Base-by-base conservation (phyloP, 2,797 vertebrate species). In the Jordanella pulchra region DNA sequence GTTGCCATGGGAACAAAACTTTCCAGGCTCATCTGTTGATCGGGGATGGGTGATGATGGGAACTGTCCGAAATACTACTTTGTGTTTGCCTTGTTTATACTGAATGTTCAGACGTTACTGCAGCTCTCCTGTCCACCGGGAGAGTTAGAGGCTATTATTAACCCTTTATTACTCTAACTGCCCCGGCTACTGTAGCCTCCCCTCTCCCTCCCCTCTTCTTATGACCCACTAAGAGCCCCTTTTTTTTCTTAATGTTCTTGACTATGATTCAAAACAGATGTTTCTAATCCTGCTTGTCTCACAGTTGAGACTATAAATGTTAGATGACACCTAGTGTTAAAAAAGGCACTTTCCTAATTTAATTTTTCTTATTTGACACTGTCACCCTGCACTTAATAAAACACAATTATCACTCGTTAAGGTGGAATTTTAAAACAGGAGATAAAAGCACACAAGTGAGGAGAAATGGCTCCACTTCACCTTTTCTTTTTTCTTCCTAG, bases 301-400 rank as follows among this genome's bases (percentile, higher is more conserved):
- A 32, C 48, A 60, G 42, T 74, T 28, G 56, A 89, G 89, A 90
- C 86, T 82, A 84, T 80, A 87, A 86, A 85, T 70, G 73, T 47
- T 61, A 73, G 75, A 50, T 79, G 84, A 84, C 86, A 89, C 83
- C 65, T 73, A 27, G 78, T 80, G 79, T 89, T 75, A 76, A 84
- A 83, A 85, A 80, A 71, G 69, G 87, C 89, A 88, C 86, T 93
- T 92, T 91, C 69, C 75, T 82, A 13, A 63, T 79, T 39, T 39
- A 89, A 87, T 86, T 93, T 92, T 91, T 39, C 75, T 82, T 15
- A 63, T 79, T 55, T 55, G 35, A 69, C 67, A 44, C 27, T 70
- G 81, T 85, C 89, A 88, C 88, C 83, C 64, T 84, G 92, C 89
- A 92, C 92, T 93, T 91, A 87, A 53, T 65, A n/a, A 79, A 73